A percentile compares a stretch with the other conserved stretches of the same genome.
Evolutionary conservation across 2,888 invertebrate genomes (phyloP).

Genomic region (Caradrina clavipalpis): DNA sequence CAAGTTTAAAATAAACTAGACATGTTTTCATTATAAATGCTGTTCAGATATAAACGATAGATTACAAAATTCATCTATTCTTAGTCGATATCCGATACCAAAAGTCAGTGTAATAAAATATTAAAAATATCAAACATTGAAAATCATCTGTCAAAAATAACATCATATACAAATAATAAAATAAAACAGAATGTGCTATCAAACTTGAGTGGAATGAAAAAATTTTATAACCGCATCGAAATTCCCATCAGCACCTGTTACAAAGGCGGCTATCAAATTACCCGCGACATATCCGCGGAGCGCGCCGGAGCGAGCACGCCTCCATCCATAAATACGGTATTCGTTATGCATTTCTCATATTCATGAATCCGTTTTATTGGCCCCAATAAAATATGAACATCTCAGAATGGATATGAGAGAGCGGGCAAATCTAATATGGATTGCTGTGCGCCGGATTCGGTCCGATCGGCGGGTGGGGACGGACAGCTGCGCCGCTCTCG

Average conservation of each 20-base stretch:
- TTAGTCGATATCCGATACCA: no score
- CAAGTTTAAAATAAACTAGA: neutral
- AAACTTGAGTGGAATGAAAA: slow-evolving; percentile 81
- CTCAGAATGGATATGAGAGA: slow-evolving; percentile 91
- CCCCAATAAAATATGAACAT: slow-evolving; percentile 92
- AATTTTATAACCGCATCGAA: slow-evolving; percentile 87
- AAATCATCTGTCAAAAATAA: slow-evolving; percentile 65
- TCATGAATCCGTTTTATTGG: slow-evolving; percentile 92
- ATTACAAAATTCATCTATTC: neutral
- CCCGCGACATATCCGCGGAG: slow-evolving; percentile 88
- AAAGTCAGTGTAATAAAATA: neutral
- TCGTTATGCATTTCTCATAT: slow-evolving; percentile 91
- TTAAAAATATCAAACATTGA: slow-evolving; percentile 33
- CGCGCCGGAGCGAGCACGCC: slow-evolving; percentile 81
- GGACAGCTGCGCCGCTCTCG: slow-evolving; percentile 72
- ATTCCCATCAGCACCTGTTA: slow-evolving; percentile 90
- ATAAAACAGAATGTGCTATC: slow-evolving; percentile 81
- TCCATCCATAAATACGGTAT: slow-evolving; percentile 90
- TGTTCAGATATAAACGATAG: neutral
- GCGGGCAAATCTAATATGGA: slow-evolving; percentile 91
- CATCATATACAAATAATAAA: slow-evolving; percentile 66
- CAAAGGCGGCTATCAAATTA: slow-evolving; percentile 90
- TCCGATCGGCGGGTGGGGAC: slow-evolving; percentile 79
- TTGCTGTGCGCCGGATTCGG: slow-evolving; percentile 89
- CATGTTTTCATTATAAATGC: neutral